These are phyloP conservation scores for Leptarthrus brevirostris DNA, from an alignment of 2,888 invertebrate genomes.

Conservation along the genomic window DNA sequence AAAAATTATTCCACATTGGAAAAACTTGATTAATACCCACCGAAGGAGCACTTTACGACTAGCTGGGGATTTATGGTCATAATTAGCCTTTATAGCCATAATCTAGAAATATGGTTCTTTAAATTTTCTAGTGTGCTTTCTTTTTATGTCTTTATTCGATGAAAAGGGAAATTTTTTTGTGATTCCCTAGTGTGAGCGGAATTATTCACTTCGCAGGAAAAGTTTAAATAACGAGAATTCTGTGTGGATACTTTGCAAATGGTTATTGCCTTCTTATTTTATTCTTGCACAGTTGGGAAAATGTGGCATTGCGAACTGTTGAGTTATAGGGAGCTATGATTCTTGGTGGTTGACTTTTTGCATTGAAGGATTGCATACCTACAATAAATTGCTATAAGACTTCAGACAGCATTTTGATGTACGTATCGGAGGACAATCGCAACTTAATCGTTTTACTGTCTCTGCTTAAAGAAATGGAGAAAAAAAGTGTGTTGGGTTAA, in stretches of 20 bases:
- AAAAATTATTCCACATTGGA: constrained; percentile 53
- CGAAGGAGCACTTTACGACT: constrained; percentile 53
- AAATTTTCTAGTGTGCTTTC: constrained; percentile 50
- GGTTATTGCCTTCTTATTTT: background rate
- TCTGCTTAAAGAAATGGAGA: no score
- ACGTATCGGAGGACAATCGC: no score
- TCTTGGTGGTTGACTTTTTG: no score
- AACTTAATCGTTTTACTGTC: no score
- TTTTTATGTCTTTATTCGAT: constrained; percentile 36
- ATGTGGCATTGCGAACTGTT: no score
- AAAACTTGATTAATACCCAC: constrained; percentile 53
- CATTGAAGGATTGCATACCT: no score
- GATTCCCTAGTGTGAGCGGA: constrained; percentile 20
- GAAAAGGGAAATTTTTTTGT: constrained; percentile 12
- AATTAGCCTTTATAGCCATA: constrained; percentile 56
- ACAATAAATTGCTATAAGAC: no score
- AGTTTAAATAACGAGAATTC: constrained; percentile 37
- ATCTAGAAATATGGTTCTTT: constrained; percentile 55
- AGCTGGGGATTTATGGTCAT: constrained; percentile 54
- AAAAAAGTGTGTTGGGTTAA: no score
- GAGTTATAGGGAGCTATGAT: no score
- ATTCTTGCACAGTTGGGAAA: no score
- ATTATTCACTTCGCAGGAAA: constrained; percentile 28
- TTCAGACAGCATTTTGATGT: no score
- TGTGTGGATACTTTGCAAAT: constrained; percentile 29